These are phyloP conservation scores for Regulus satrapa DNA, from an alignment of 2,113 vertebrate species.

Conservation along the genomic window DNA sequence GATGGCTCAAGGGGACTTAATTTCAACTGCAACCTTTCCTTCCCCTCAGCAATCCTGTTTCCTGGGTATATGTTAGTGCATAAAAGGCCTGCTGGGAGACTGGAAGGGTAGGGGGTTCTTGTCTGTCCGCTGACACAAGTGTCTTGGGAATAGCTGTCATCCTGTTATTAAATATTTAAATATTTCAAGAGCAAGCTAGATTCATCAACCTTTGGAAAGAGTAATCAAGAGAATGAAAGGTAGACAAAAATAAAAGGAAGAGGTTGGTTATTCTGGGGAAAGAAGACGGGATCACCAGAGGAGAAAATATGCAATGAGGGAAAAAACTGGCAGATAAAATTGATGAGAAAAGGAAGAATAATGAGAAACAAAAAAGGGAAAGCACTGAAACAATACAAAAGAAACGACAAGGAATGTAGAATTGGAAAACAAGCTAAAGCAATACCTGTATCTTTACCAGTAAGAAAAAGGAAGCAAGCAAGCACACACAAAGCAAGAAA, in stretches of 20 bases:
- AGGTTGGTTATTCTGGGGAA: slow-evolving; percentile 17
- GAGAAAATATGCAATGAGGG: slow-evolving; percentile 32
- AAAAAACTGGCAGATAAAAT: slow-evolving; percentile 36
- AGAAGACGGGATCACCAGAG: slow-evolving; percentile 29
- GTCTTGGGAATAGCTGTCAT: slow-evolving; percentile 64
- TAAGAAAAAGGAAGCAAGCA: neutral
- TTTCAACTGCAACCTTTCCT: slow-evolving; percentile 63
- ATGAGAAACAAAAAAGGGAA: slow-evolving; percentile 1
- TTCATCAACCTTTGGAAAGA: slow-evolving; percentile 66
- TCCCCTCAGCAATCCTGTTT: slow-evolving; percentile 56
- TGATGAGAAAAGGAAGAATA: slow-evolving; percentile 37
- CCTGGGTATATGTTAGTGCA: slow-evolving; percentile 45
- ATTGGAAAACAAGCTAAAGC: neutral
- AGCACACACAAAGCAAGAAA: neutral
- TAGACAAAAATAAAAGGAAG: slow-evolving; percentile 56
- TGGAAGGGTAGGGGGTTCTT: slow-evolving; percentile 60
- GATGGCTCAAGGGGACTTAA: slow-evolving; percentile 62
- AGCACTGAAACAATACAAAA: slow-evolving; percentile 5
- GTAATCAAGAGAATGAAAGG: slow-evolving; percentile 65
- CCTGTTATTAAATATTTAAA: slow-evolving; percentile 71
- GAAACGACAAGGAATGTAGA: neutral
- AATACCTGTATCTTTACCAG: neutral
- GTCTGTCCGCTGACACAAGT: slow-evolving; percentile 62
- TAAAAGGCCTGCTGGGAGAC: slow-evolving; percentile 65
- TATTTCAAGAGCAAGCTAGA: slow-evolving; percentile 67